Conservation (phyloP, 2,113 vertebrate species). For the Tachuris rubrigastra region DNA sequence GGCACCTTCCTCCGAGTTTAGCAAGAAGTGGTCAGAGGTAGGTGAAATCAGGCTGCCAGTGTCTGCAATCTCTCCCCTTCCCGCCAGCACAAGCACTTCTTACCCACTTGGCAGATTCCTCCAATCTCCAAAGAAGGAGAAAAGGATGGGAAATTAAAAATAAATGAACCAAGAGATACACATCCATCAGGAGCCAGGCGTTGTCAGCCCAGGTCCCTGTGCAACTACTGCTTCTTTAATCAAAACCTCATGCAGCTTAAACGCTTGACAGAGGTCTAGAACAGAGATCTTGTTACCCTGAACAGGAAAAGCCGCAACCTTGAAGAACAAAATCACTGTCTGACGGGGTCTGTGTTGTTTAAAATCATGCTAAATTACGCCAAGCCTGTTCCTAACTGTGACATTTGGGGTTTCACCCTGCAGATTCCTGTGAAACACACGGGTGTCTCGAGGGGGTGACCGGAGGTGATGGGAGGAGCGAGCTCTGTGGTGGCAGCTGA, state of each 20-base stretch:
- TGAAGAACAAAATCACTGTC: not conserved
- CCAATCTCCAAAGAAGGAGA: constrained; percentile 39
- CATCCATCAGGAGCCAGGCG: constrained; percentile 56
- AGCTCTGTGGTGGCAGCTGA: not conserved
- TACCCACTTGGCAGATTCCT: constrained; percentile 34
- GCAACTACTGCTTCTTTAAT: constrained; percentile 49
- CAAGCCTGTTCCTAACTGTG: not conserved
- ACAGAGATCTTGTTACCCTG: not conserved
- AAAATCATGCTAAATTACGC: not conserved
- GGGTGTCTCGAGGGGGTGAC: not conserved
- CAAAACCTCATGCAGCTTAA: constrained; percentile 49
- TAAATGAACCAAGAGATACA: constrained; percentile 63
- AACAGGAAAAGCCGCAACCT: constrained; percentile 25
- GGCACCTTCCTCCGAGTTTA: not conserved
- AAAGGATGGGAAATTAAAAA: constrained; percentile 65
- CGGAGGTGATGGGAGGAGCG: not conserved
- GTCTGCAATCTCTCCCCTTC: not conserved
- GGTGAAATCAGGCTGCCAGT: not conserved
- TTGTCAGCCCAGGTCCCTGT: constrained; percentile 49
- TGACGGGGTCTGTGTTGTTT: not conserved
- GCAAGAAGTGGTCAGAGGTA: constrained; percentile 25
- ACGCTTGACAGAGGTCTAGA: constrained; percentile 30
- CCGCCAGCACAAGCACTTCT: not conserved
- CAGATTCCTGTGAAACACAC: not conserved
- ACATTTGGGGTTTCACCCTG: not conserved